Base-by-base conservation (phyloP, 2,888 invertebrate genomes). In the Zaprionus obscuricornis region DNA sequence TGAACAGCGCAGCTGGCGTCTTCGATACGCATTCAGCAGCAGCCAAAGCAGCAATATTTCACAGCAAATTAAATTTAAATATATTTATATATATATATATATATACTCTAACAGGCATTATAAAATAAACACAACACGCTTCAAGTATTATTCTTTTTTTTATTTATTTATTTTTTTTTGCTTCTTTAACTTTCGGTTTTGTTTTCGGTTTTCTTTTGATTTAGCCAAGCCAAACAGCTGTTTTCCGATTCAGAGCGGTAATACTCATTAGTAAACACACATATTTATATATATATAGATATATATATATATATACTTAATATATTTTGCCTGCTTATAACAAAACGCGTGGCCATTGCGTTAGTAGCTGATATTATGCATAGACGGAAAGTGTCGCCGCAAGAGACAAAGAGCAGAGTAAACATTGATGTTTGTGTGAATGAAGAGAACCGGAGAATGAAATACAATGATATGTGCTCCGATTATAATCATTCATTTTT, bases 21-120 rank as follows among this genome's bases (percentile, higher is more conserved):
- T 24, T 29, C 20, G 6, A 7, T 27, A 58, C 54, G 59, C 60
- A 51, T 40, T 46, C 43, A 52, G 24, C 24, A 16, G n/a, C 8
- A 10, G 52, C 46, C n/a, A n/a, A n/a, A 52, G 46, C 50, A 16
- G 42, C 34, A 66, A 20, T 40, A 51, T 37, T 34, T 51, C 22
- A 24, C 49, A 63, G 60, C 40, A 69, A 66, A 71, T 54, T 39
- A 46, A 70, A 82, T 72, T 66, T 50, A 55, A 67, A 74, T 77
- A 70, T 57, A 66, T 66, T n/a, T n/a, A n/a, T n/a, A n/a, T n/a
- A n/a, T n/a, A n/a, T 16, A 37, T 18, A 16, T 16, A 1, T 34
- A 2, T 7, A 7, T 3, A 16, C 16, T 64, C 56, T 52, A 62
- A 16, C 42, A 37, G 3, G 10, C 29, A 43, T 31, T 66, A 29